These are phyloP conservation scores for Circaetus gallicus DNA, from an alignment of 2,113 vertebrate species.

Conservation along the genomic window DNA sequence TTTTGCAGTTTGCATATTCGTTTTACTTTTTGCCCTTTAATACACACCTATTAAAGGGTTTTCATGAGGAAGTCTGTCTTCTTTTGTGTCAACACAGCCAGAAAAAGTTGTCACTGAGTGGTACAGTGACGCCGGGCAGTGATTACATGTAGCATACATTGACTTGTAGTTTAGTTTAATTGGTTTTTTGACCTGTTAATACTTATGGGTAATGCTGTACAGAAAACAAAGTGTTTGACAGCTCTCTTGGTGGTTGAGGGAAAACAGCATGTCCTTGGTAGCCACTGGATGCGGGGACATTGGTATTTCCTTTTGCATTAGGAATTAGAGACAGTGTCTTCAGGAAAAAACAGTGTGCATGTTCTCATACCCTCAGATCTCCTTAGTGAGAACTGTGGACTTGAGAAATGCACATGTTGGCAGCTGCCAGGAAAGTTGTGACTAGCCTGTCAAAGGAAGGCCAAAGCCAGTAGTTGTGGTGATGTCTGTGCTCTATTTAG, in stretches of 20 bases:
- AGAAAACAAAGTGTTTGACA: not conserved
- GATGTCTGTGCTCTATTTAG: not conserved
- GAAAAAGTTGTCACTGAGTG: not conserved
- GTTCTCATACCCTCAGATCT: not conserved
- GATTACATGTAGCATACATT: accelerated
- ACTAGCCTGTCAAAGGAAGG: not conserved
- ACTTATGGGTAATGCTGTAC: not conserved
- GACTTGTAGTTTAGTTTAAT: not conserved
- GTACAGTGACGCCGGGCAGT: not conserved
- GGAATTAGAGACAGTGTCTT: not conserved
- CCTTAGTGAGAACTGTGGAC: not conserved
- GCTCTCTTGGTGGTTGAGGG: not conserved
- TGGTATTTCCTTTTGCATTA: not conserved
- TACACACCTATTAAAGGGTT: not conserved
- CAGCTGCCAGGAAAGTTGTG: not conserved
- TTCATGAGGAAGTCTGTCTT: not conserved
- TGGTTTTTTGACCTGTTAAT: accelerated
- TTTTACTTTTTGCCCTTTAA: not conserved
- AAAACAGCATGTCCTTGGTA: not conserved
- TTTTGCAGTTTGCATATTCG: not conserved
- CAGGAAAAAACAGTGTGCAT: not conserved
- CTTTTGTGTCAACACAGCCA: not conserved
- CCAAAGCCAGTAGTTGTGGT: not conserved
- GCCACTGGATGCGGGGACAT: accelerated
- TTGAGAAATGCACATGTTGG: not conserved